Evolutionary conservation across 2,888 invertebrate species (phyloP).

Genomic region (Drosophila nr. medialis): DNA sequence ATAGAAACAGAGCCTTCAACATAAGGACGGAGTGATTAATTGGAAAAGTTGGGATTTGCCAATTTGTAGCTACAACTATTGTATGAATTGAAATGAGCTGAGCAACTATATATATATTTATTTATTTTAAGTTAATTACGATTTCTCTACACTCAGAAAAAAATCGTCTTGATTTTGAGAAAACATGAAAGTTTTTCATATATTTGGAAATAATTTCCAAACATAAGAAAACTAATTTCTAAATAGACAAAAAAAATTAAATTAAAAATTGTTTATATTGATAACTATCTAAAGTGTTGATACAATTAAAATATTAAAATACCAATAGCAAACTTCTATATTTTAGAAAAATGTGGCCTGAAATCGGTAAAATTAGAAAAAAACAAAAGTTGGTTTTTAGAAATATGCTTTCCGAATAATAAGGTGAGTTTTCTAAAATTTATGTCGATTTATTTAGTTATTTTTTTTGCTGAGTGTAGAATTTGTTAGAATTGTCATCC

Average conservation of each 20-base stretch:
- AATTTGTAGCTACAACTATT: neutral
- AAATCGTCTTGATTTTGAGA: neutral
- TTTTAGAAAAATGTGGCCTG: neutral
- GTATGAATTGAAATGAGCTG: neutral
- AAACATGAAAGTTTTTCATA: neutral
- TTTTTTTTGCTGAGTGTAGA: slow-evolving; percentile 10
- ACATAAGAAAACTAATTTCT: neutral
- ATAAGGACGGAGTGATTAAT: slow-evolving; percentile 51
- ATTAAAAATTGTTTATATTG: neutral
- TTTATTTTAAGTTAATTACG: slow-evolving; percentile 3
- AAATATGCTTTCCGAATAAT: neutral
- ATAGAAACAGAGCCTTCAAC: slow-evolving; percentile 29
- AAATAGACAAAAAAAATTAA: neutral
- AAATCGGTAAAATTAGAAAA: neutral
- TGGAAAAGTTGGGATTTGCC: slow-evolving; percentile 46
- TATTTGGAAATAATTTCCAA: neutral
- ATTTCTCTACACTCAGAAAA: slow-evolving; percentile 6
- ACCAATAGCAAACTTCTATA: neutral
- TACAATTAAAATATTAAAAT: neutral
- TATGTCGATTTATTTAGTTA: neutral
- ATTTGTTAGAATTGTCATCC: slow-evolving; percentile 57
- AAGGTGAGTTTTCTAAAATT: neutral
- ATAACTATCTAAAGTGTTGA: neutral
- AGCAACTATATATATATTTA: slow-evolving; percentile 2
- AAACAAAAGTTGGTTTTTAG: neutral